Conservation (phyloP, 2,888 invertebrate genomes). For the Cotesia congregata region DNA sequence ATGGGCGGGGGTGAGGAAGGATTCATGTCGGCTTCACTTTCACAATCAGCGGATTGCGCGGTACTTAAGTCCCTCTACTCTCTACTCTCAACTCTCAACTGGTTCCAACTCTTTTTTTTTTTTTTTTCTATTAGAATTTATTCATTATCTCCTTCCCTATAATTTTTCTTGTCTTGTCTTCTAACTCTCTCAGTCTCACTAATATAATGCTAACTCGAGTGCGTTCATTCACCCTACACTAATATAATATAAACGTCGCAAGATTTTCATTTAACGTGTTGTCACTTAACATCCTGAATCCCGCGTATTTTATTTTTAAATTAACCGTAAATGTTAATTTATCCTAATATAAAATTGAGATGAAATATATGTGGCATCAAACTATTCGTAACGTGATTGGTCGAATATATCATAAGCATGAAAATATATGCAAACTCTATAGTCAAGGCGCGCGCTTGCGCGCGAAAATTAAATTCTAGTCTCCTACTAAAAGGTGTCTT, state of each 20-base stretch:
- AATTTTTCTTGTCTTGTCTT: not conserved
- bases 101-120: not conserved
- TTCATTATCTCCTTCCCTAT: not conserved
- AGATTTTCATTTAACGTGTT: constrained; percentile 26
- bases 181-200: not conserved
- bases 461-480: no score
- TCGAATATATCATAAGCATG: no score
- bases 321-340: not conserved
- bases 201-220: not conserved
- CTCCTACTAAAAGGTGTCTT: not conserved
- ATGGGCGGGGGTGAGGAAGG: not conserved
- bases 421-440: no score
- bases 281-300: not conserved
- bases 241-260: not conserved
- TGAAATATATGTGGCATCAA: no score
- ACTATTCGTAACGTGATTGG: no score
- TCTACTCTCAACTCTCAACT: not conserved
- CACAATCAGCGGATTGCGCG: constrained; percentile 33
- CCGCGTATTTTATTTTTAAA: constrained; percentile 2
- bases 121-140: not conserved
- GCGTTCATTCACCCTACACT: constrained; percentile 17
- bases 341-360: no score
- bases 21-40: constrained; percentile 36
- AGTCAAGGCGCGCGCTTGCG: no score
- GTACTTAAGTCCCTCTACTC: constrained; percentile 11